These are phyloP conservation scores for Parazoanthus atlanticus DNA, from an alignment of 92 coral and sea anemone species.

Conservation along the genomic window DNA sequence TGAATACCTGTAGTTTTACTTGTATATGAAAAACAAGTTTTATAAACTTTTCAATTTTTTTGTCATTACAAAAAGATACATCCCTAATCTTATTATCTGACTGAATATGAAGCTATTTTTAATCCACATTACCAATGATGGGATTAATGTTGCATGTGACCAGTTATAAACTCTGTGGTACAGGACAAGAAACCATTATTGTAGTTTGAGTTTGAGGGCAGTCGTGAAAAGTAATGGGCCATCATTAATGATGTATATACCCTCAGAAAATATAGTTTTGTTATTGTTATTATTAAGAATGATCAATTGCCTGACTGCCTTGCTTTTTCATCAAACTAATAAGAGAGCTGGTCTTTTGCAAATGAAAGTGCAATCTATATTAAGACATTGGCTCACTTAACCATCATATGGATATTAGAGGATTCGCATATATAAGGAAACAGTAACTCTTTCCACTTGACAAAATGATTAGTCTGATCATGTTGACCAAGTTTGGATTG, in stretches of 20 bases:
- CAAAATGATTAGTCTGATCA: neutral
- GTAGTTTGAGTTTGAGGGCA: no score
- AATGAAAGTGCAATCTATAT: neutral
- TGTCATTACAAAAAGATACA: neutral
- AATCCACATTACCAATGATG: no score
- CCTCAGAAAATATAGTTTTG: no score
- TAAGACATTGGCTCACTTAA: neutral
- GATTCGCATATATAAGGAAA: neutral
- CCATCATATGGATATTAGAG: neutral
- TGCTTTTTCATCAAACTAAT: neutral
- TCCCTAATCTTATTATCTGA: neutral
- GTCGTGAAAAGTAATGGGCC: no score
- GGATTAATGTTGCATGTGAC: no score
- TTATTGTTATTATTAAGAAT: no score
- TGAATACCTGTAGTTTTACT: neutral
- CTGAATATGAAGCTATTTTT: neutral
- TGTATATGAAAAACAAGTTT: no score
- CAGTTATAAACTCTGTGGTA: no score
- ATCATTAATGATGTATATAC: no score
- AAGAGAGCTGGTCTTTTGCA: neutral
- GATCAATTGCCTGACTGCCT: neutral
- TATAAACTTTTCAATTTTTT: neutral
- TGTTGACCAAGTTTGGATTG: slow-evolving; percentile 8
- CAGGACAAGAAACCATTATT: no score
- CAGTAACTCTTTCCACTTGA: neutral